Evolutionary conservation across 2,113 vertebrate genomes (phyloP), one percentile per base, ranked within the genome.

Genomic region (Zosterops borbonicus): DNA sequence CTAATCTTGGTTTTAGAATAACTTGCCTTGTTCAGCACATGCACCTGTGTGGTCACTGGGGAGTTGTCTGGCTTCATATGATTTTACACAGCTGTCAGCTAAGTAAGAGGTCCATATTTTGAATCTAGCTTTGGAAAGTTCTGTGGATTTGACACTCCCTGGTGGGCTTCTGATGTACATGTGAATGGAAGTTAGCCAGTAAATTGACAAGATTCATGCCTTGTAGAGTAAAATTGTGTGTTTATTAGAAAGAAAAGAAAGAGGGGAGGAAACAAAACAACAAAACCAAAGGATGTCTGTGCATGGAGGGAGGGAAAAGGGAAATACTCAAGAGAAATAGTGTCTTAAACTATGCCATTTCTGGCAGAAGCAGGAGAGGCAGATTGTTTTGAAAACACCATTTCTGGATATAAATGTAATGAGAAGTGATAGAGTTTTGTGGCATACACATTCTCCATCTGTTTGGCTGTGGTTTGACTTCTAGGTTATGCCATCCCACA

Each of bases 81-180:
- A 95, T 97, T 97, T 97, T 97, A 95, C 96, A 96, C 97, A 97
- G 97, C 97, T 98, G 98, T 98, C 97, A 97, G 95, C 97, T 97
- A 97, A 98, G 95, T 95, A 95, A 97, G 97, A 97, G 97, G 96
- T 95, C 96, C 95, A 42, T 96, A 93, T 97, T 97, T 96, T 96
- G 84, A 97, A 85, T 95, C 83, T 70, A 83, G 94, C 68, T 97
- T 96, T 89, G 96, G 96, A 97, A 97, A 96, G 87, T 95, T 96
- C 68, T 83, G 89, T 97, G 94, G 95, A 94, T 97, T 97, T 97
- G 97, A 97, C 97, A 95, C 95, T 98, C 98, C 96, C 97, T 83
- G 79, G 92, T 97, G 97, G 93, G 96, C 87, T 96, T 89, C 41
- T 94, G 96, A 97, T 98, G 94, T 95, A 87, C 97, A 96, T 95